Base-by-base conservation (phyloP, 2,113 vertebrate genomes). In the Cryptotis parvus region DNA sequence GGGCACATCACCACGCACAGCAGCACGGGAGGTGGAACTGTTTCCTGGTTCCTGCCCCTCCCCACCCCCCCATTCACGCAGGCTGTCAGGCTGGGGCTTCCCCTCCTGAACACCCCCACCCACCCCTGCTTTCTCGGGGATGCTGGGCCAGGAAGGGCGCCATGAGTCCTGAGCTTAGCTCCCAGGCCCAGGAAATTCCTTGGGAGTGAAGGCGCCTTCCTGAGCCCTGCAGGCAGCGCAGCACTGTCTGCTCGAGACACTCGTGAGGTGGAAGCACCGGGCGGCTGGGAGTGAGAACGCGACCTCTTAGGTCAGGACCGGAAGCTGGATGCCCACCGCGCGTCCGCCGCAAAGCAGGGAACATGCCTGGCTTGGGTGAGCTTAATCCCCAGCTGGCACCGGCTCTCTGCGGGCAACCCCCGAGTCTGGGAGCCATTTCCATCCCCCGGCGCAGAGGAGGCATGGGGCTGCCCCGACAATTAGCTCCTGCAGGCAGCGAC, bases 181-280 rank as follows among this genome's bases (percentile, higher is more conserved):
- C 12, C 26, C 37, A 69, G 49, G 0, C 0, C 33, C 4, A 27
- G 0, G 9, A 33, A 55, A 55, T 15, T 5, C 52, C n/a, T n/a
- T n/a, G n/a, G n/a, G n/a, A n/a, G n/a, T n/a, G n/a, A n/a, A n/a
- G n/a, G n/a, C n/a, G n/a, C n/a, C n/a, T n/a, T n/a, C n/a, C n/a
- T n/a, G n/a, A n/a, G n/a, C n/a, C n/a, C n/a, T n/a, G n/a, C n/a
- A n/a, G n/a, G n/a, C n/a, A n/a, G n/a, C n/a, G n/a, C n/a, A n/a
- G n/a, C n/a, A n/a, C n/a, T n/a, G n/a, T n/a, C n/a, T n/a, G n/a
- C n/a, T n/a, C n/a, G n/a, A n/a, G n/a, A n/a, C n/a, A n/a, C n/a
- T n/a, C n/a, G n/a, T n/a, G n/a, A n/a, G n/a, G n/a, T n/a, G n/a
- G n/a, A n/a, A n/a, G n/a, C n/a, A n/a, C n/a, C n/a, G n/a, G n/a